These are phyloP conservation scores for Dreissena polymorpha DNA, from an alignment of 1,140 invertebrate species.

Conservation along the genomic window DNA sequence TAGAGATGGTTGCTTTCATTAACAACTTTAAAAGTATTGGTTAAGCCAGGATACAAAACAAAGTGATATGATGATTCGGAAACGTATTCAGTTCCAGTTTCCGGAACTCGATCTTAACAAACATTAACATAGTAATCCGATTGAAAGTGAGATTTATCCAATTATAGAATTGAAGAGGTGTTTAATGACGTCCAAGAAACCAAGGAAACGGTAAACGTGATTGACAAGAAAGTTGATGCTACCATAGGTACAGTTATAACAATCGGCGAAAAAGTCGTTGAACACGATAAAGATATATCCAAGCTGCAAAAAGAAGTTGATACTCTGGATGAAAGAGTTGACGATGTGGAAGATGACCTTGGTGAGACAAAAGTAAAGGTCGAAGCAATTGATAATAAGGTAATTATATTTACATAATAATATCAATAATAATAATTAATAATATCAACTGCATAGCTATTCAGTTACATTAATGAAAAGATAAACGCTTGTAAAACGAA, in stretches of 20 bases:
- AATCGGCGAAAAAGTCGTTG: conserved; percentile 32
- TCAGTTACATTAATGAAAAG: no score
- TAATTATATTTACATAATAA: conserved; percentile 27
- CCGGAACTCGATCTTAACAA: no score
- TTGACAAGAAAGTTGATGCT: conserved; percentile 19
- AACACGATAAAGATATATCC: conserved; percentile 64
- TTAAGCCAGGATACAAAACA: no score
- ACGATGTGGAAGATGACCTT: conserved; percentile 65
- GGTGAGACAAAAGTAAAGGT: conserved; percentile 69
- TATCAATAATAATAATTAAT: no score
- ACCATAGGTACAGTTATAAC: conserved; percentile 44
- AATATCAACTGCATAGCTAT: no score
- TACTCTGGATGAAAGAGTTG: conserved; percentile 63
- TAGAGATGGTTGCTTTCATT: no score
- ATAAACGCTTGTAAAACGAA: no score
- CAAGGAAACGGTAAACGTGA: not conserved
- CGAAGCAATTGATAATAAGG: conserved; percentile 74
- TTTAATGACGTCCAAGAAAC: conserved; percentile 4
- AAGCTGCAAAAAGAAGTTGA: conserved; percentile 61
- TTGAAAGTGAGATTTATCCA: no score
- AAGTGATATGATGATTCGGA: no score
- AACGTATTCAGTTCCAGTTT: no score
- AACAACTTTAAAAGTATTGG: no score
- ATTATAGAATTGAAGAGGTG: not conserved
- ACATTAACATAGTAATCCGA: no score